Evolutionary conservation across 2,113 vertebrate genomes (phyloP).

Genomic region (Neolamprologus devosi): DNA sequence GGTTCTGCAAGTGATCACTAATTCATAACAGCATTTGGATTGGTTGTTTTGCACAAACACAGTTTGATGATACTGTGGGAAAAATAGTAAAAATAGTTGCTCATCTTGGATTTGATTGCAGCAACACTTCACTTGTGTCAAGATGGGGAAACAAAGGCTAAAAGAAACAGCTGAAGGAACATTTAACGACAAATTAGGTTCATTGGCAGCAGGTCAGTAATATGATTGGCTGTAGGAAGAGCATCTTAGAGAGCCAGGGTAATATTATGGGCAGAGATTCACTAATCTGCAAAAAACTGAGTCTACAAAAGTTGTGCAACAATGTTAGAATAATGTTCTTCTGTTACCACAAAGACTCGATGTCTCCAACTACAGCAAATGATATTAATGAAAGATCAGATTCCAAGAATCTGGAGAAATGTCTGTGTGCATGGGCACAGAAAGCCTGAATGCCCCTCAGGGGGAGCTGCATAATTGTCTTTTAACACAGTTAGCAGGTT

Average conservation of each 20-base stretch:
- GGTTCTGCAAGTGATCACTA: background rate
- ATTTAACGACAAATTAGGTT: background rate
- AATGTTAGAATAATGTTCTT: background rate
- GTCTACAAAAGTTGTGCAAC: background rate
- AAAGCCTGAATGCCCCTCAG: background rate
- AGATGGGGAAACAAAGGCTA: background rate
- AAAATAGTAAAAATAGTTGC: background rate
- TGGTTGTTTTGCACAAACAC: background rate
- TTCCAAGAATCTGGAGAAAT: background rate
- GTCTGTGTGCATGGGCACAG: background rate
- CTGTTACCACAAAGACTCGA: background rate
- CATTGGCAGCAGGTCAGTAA: background rate
- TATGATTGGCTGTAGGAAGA: background rate
- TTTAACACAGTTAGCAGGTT: background rate
- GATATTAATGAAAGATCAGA: fast-evolving
- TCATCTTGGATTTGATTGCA: background rate
- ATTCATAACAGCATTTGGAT: background rate
- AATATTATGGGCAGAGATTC: fast-evolving
- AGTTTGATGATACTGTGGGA: background rate
- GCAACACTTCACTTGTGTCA: background rate
- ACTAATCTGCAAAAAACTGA: background rate
- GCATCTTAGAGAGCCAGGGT: background rate
- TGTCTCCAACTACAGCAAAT: background rate
- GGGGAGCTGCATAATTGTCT: background rate
- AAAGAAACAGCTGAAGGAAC: background rate